Evolutionary conservation across 1,140 invertebrate species (phyloP).

Genomic region (Drosophila kikkawai): DNA sequence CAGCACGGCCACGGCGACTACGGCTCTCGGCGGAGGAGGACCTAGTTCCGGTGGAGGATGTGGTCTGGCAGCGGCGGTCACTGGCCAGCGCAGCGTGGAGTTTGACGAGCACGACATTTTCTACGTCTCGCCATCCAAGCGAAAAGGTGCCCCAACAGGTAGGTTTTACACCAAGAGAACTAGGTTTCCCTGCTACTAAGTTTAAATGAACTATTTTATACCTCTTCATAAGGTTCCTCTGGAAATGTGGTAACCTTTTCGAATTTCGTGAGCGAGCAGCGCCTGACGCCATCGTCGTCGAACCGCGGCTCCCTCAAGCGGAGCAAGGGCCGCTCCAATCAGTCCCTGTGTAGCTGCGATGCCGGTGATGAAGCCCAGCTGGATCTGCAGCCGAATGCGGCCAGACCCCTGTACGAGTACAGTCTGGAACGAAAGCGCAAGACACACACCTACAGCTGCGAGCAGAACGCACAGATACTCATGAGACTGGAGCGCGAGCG

Average conservation of each 20-base stretch:
- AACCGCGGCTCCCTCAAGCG: slow-evolving; percentile 80
- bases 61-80: slow-evolving; percentile 5
- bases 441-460: slow-evolving; percentile 81
- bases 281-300: slow-evolving; percentile 46
- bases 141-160: slow-evolving; percentile 60
- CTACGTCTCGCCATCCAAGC: slow-evolving; percentile 79
- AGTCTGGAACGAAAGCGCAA: slow-evolving; percentile 81
- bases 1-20: slow-evolving; percentile 75
- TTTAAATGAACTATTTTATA: neutral
- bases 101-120: slow-evolving; percentile 82
- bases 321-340: slow-evolving; percentile 83
- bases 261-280: slow-evolving; percentile 75
- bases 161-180: slow-evolving; percentile 20
- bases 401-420: slow-evolving; percentile 78
- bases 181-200: no score
- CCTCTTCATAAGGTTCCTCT: slow-evolving; percentile 15
- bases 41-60: slow-evolving; percentile 6
- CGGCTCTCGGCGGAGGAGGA: slow-evolving; percentile 41
- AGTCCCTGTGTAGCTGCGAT: slow-evolving; percentile 82
- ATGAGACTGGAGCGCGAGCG: slow-evolving; percentile 84
- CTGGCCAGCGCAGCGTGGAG: slow-evolving; percentile 53
- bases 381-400: slow-evolving; percentile 77
- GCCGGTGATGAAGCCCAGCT: slow-evolving; percentile 77
- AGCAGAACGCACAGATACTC: slow-evolving; percentile 84
- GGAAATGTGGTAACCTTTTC: slow-evolving; percentile 77